Conservation (phyloP, 2,888 invertebrate genomes). For the Neocrepidodera transversa region DNA sequence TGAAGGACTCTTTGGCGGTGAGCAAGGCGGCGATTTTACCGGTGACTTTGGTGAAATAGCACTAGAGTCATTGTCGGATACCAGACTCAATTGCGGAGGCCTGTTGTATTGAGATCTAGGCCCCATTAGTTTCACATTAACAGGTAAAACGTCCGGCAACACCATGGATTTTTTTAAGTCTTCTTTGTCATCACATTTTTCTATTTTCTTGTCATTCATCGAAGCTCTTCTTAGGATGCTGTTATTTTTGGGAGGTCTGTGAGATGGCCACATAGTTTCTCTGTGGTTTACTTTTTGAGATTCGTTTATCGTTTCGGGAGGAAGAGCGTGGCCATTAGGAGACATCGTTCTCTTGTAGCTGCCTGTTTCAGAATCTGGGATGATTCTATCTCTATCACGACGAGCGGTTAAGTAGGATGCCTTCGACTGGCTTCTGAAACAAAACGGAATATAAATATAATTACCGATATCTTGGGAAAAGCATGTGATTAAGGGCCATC, state of each 20-base stretch:
- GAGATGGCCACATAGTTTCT: constrained; percentile 53
- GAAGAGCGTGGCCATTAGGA: constrained; percentile 64
- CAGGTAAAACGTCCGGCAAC: constrained; percentile 65
- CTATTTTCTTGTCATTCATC: constrained; percentile 53
- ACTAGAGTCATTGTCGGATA: constrained; percentile 40
- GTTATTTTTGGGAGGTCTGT: constrained; percentile 51
- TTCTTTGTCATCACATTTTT: constrained; percentile 52
- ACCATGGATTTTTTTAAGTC: constrained; percentile 55
- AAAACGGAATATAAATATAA: too few species aligned
- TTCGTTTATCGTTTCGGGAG: constrained; percentile 47
- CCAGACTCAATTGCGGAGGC: constrained; percentile 52
- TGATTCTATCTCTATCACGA: constrained; percentile 71
- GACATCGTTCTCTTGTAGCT: constrained; percentile 79
- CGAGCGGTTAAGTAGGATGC: constrained; percentile 78
- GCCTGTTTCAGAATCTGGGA: constrained; percentile 74
- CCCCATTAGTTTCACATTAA: constrained; percentile 61
- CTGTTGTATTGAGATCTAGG: constrained; percentile 54
- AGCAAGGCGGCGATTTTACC: constrained; percentile 52
- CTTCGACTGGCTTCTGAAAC: constrained; percentile 77
- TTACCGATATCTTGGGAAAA: too few species aligned
- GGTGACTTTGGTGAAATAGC: constrained; percentile 53
- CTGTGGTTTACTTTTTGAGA: constrained; percentile 48
- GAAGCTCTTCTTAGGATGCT: constrained; percentile 55
- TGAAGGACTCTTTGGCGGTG: constrained; percentile 52
- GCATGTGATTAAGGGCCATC: too few species aligned